Percentiles rank a stretch among this genome's conserved stretches.
phyloP scores from a whole-genome alignment of 2,888 invertebrate species.

The Cantharis rustica region DNA sequence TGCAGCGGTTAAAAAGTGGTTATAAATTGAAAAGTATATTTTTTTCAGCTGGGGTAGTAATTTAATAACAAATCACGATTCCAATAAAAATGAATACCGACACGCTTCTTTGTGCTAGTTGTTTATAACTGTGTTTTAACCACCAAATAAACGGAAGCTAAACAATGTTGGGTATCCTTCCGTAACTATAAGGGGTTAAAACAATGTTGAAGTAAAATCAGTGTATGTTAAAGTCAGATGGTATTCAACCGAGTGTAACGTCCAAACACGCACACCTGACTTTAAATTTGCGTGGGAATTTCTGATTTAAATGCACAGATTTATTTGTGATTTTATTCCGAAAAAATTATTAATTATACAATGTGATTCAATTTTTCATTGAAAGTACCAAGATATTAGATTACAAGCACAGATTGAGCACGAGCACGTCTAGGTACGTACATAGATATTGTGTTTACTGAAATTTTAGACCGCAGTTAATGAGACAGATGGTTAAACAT shows the following conservation, averaged over 20 bases:
- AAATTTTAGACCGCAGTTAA: constrained; percentile 49
- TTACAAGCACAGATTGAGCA: constrained; percentile 16
- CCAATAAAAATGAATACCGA: constrained; percentile 41
- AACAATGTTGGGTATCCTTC: constrained; percentile 48
- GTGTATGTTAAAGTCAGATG: constrained; percentile 39
- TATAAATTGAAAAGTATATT: background rate
- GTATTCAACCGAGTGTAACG: constrained; percentile 21
- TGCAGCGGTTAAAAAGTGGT: background rate
- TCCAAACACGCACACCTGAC: constrained; percentile 23
- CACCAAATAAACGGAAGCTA: constrained; percentile 47
- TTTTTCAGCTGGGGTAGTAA: background rate
- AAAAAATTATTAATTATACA: background rate
- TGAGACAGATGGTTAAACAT: constrained; percentile 48
- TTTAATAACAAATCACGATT: constrained; percentile 43
- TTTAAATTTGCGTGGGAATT: constrained; percentile 18
- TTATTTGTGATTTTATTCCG: background rate
- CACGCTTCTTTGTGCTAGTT: constrained; percentile 47
- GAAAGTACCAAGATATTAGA: constrained; percentile 9
- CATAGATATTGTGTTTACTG: constrained; percentile 47
- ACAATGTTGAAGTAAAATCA: constrained; percentile 42
- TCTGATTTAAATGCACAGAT: background rate
- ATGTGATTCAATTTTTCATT: constrained; percentile 2
- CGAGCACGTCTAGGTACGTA: constrained; percentile 23
- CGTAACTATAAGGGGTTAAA: constrained; percentile 46
- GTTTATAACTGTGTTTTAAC: constrained; percentile 45